Percentiles rank a stretch among this genome's conserved stretches.
Conservation (phyloP, 2,113 vertebrate species). For the Natator depressus region DNA sequence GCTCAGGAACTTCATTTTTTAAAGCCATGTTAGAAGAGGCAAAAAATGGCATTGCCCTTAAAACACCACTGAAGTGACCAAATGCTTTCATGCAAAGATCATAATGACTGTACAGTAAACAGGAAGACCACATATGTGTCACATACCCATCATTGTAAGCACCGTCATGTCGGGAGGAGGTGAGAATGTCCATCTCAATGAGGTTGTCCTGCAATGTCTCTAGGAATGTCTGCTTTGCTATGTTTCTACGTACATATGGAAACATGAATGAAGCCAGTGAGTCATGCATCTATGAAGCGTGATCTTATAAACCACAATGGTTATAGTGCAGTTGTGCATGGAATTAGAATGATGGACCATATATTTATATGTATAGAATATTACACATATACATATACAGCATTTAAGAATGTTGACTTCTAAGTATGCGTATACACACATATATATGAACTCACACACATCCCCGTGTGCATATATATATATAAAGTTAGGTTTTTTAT, state of each 20-base stretch:
- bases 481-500: background rate
- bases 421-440: constrained; percentile 49
- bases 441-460: background rate
- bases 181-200: constrained; percentile 99
- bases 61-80: constrained; percentile 56
- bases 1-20: constrained; percentile 25
- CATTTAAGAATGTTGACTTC: constrained; percentile 49
- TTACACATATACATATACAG: constrained; percentile 74
- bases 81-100: constrained; percentile 78
- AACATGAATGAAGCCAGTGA: constrained; percentile 96
- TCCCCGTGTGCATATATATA: constrained; percentile 27
- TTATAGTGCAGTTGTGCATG: constrained; percentile 74
- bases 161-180: constrained; percentile 92
- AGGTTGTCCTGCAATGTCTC: constrained; percentile 99
- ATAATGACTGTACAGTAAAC: constrained; percentile 69
- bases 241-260: constrained; percentile 99
- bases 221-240: constrained; percentile 99
- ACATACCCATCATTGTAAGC: constrained; percentile 98
- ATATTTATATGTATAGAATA: constrained; percentile 70
- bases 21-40: constrained; percentile 13
- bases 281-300: constrained; percentile 89
- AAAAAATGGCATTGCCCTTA: constrained; percentile 41
- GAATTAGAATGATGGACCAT: constrained; percentile 72
- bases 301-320: constrained; percentile 76
- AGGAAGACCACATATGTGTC: constrained; percentile 78